Percentiles rank a stretch among this genome's conserved stretches.
These are phyloP conservation scores for Dendronephthya gigantea DNA, from an alignment of 64 coral and sea anemone species.

Conservation along the genomic window DNA sequence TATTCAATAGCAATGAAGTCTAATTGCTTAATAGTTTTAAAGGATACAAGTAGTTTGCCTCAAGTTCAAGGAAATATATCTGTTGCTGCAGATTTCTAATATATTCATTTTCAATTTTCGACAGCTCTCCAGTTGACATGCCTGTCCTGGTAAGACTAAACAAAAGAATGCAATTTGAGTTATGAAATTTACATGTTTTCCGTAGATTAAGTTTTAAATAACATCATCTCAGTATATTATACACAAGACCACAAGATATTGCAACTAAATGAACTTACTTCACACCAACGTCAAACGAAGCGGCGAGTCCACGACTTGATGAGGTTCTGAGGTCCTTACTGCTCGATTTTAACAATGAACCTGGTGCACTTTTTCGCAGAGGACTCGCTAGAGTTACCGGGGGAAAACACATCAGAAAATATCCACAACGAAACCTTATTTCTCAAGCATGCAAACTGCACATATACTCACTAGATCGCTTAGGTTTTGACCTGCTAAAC, in stretches of 20 bases:
- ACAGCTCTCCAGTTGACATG: conserved; percentile 54
- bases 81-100: conserved; percentile 95
- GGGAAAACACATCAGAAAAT: neutral
- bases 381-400: neutral
- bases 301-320: neutral
- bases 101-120: conserved; percentile 96
- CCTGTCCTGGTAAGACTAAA: neutral
- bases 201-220: no score
- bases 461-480: neutral
- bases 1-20: no score
- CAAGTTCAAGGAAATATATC: conserved; percentile 86
- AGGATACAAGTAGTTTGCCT: conserved; percentile 97
- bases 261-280: neutral
- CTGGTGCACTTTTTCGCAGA: neutral
- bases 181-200: neutral
- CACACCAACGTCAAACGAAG: neutral
- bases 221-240: neutral
- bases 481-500: neutral
- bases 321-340: neutral
- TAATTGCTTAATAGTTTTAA: neutral
- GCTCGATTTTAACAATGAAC: neutral
- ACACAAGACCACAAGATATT: neutral
- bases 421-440: neutral
- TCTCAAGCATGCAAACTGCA: neutral
- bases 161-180: neutral